A percentile compares a stretch with the other conserved stretches of the same genome.
Evolutionary conservation across 2,113 vertebrate species (phyloP).

Genomic region (Polyodon spathula): DNA sequence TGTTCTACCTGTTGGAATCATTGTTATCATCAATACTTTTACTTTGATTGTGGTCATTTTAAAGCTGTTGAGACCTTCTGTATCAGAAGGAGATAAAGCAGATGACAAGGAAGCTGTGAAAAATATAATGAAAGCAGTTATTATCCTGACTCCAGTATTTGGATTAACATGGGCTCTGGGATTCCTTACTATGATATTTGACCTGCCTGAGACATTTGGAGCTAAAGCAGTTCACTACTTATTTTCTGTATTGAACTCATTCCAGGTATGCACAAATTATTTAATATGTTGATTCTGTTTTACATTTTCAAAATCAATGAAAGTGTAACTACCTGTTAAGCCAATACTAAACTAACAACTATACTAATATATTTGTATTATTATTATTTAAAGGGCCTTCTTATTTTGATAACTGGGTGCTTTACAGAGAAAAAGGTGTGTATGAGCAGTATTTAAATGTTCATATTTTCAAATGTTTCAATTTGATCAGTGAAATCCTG

Average conservation of each 20-base stretch:
- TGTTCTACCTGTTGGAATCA: constrained; percentile 59
- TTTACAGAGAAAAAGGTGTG: constrained; percentile 52
- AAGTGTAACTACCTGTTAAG: neutral
- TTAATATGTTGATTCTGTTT: neutral
- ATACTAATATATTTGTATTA: neutral
- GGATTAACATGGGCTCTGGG: constrained; percentile 59
- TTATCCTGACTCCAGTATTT: constrained; percentile 56
- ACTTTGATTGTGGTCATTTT: constrained; percentile 69
- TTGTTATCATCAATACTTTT: constrained; percentile 68
- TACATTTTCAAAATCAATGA: neutral
- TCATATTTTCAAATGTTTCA: too few species aligned
- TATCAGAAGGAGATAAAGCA: neutral
- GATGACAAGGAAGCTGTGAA: constrained; percentile 38
- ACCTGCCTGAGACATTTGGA: neutral
- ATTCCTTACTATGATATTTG: constrained; percentile 28
- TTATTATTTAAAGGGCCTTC: constrained; percentile 47
- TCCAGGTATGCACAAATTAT: constrained; percentile 44
- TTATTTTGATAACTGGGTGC: constrained; percentile 51
- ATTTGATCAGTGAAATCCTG: neutral
- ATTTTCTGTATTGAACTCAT: constrained; percentile 50
- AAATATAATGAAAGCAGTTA: constrained; percentile 45
- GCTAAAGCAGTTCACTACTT: constrained; percentile 33
- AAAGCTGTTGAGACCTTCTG: constrained; percentile 64
- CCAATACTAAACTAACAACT: neutral
- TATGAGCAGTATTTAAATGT: neutral